Evolutionary conservation across 2,113 vertebrate species (phyloP).

Genomic region (Eleginops maclovinus): DNA sequence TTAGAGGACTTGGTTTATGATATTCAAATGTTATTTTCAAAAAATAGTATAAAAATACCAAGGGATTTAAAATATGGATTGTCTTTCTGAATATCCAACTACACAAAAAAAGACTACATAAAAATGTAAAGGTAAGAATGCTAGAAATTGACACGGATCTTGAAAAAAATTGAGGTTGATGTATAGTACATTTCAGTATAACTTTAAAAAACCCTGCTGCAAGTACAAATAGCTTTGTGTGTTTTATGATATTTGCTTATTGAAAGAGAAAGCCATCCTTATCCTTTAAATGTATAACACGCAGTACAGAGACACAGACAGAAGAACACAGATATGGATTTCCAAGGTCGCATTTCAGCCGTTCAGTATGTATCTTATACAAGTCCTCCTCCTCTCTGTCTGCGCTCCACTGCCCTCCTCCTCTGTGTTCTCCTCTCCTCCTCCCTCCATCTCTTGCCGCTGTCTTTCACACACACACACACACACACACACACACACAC

Average conservation of each 20-base stretch:
- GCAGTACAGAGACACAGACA: conserved; percentile 11
- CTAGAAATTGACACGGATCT: no score
- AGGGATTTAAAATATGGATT: no score
- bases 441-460: conserved; percentile 57
- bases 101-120: no score
- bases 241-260: conserved; percentile 1
- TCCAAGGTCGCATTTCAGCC: conserved; percentile 74
- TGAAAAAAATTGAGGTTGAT: no score
- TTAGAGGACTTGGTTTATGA: neutral
- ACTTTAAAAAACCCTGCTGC: no score
- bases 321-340: conserved; percentile 51
- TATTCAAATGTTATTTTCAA: no score
- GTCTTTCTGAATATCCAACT: no score
- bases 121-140: no score
- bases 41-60: no score
- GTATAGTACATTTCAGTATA: no score
- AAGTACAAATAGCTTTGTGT: no score
- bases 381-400: conserved; percentile 59
- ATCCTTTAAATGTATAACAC: conserved; percentile 16
- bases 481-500: conserved; percentile 12
- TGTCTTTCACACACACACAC: conserved; percentile 50
- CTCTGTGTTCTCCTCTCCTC: conserved; percentile 72
- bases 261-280: neutral
- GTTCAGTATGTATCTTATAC: conserved; percentile 62
- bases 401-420: conserved; percentile 60